Base-by-base conservation (phyloP, 2,888 invertebrate genomes). In the Muschampia plurimacula region DNA sequence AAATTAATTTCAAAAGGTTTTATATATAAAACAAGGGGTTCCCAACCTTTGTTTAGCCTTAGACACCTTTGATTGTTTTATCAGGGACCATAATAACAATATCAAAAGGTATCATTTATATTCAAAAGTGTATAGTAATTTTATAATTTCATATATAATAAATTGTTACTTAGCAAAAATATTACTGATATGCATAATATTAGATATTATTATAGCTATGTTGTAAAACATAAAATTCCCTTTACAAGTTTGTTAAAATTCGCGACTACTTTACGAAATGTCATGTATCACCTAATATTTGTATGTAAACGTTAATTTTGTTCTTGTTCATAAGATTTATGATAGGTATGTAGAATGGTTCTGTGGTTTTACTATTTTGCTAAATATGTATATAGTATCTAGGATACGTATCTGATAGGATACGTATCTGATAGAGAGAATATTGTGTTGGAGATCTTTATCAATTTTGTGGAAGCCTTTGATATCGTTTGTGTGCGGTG, bases 401-500 rank as follows among this genome's bases (percentile, higher is more conserved):
- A 59, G 57, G 22, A 12, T 59, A 59, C 12, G 57, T 55, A 55
- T 65, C 46, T 46, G 70, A 32, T 2, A 32, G 32, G 22, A 22
- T 22, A 22, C 22, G 22, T 22, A 22, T 22, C 22, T 22, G 22
- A 22, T 22, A 1, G 22, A 22, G 32, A 46, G 59, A 70, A 70
- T 70, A 65, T 46, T 22, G 65, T 65, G 22, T 64, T 44, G 62
- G 65, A 66, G 70, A 71, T 71, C 39, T 65, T 71, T 71, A 71
- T 71, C 71, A 71, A 66, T 71, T 66, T 60, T 60, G 71, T 60
- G 36, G 49, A 71, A 71, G 71, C 60, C 66, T 71, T 71, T 71
- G 71, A 66, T 49, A 66, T 41, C 39, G 60, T 8, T 60, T 60
- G 49, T 32, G 59, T 71, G 71, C 36, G 32, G 49, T 55, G 65